Conservation (phyloP, 2,113 vertebrate genomes). For the Pristiophorus japonicus region DNA sequence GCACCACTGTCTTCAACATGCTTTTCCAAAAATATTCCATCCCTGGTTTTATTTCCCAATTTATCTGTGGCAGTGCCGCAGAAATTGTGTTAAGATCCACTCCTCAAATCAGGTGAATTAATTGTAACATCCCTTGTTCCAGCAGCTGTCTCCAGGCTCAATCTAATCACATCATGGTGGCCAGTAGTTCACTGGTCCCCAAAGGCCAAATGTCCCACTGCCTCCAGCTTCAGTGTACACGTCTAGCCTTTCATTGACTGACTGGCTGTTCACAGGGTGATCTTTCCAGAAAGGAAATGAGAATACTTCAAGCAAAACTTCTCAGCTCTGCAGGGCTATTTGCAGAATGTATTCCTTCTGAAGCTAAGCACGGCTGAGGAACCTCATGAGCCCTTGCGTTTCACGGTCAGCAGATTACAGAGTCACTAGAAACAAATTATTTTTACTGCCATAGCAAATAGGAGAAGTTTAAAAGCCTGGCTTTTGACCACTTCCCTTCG, state of each 20-base stretch:
- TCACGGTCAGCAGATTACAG: neutral
- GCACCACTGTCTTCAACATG: neutral
- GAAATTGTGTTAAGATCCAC: neutral
- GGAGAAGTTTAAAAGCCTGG: neutral
- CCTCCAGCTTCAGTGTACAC: neutral
- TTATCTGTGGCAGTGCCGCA: neutral
- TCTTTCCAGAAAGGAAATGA: neutral
- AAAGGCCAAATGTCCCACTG: neutral
- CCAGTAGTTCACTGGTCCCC: neutral
- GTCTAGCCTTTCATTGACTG: neutral
- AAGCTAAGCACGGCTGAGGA: neutral
- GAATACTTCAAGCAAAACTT: neutral
- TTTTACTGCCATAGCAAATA: neutral
- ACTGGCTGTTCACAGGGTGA: neutral
- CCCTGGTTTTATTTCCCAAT: neutral
- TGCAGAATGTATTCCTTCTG: neutral
- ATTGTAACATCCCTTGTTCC: neutral
- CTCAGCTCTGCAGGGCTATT: neutral
- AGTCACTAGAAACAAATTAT: neutral
- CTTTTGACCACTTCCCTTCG: neutral
- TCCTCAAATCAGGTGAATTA: neutral
- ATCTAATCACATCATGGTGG: neutral
- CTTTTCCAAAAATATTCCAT: too few relatives aligned
- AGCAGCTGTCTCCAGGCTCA: neutral
- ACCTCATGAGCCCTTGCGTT: neutral